These are phyloP conservation scores for Hemichromis elongatus DNA, from an alignment of 2,113 vertebrate species.

Conservation along the genomic window DNA sequence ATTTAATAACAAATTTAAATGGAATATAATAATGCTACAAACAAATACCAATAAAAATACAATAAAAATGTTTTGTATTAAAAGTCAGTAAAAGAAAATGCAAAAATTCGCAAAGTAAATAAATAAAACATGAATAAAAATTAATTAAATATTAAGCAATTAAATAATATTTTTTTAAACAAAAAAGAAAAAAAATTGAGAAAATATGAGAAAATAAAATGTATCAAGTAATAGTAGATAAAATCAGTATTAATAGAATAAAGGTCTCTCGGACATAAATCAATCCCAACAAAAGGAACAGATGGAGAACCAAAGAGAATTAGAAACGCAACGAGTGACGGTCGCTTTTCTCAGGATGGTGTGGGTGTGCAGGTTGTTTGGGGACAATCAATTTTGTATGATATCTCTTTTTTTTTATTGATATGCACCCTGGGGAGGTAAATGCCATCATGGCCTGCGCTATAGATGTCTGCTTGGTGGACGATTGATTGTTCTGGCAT, in stretches of 20 bases:
- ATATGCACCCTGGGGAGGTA: constrained; percentile 52
- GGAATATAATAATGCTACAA: background rate
- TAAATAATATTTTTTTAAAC: background rate
- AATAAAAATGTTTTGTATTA: background rate
- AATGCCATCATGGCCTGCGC: constrained; percentile 51
- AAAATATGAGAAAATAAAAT: background rate
- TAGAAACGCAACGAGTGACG: background rate
- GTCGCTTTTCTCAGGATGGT: background rate
- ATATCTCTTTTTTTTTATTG: constrained; percentile 60
- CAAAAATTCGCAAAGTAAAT: background rate
- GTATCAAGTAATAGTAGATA: background rate
- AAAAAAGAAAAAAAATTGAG: background rate
- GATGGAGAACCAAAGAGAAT: background rate
- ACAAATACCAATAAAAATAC: background rate
- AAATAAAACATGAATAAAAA: too few relatives aligned
- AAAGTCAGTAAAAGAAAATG: too few relatives aligned
- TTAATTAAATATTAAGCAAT: background rate
- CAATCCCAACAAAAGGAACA: background rate
- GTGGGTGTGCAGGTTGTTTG: constrained; percentile 34
- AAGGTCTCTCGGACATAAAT: background rate
- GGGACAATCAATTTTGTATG: constrained; percentile 42
- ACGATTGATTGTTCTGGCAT: constrained; percentile 71
- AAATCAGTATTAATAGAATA: background rate
- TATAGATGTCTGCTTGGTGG: constrained; percentile 49
- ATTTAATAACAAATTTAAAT: background rate